Base-by-base conservation (phyloP, 2,797 vertebrate genomes). In the Lindbergichthys nudifrons region DNA sequence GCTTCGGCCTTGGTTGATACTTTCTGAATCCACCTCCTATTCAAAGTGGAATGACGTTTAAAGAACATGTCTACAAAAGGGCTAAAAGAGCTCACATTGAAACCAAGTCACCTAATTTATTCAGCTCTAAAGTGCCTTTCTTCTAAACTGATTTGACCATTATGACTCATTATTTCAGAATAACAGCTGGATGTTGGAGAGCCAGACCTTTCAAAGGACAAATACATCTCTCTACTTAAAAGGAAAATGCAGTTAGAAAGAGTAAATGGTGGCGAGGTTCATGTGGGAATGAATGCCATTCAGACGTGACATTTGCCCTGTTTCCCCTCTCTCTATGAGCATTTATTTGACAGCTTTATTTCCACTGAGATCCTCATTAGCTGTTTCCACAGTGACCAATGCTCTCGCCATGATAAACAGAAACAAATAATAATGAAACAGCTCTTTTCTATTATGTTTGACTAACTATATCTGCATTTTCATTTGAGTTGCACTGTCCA, bases 81-180 rank as follows among this genome's bases (percentile, higher is more conserved):
- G 3, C 11, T 32, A 14, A 65, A 71, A 60, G 47, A 59, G 52
- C 73, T 72, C 12, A 65, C 41, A 1, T 26, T 78, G 58, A 74
- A 81, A 76, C 65, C 63, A 58, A 73, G 79, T 83, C 54, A 73
- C 57, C 70, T 66, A 51, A 79, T 77, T 47, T 75, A 45, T 81
- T 83, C 77, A 82, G 32, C 45, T 70, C 58, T 54, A 56, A 86
- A 88, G 75, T 71, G 84, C 65, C 53, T 77, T 70, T 76, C 77
- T 65, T 72, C 42, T 11, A 19, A 80, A 80, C 62, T 16, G 45
- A 74, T 80, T 81, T 73, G 67, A 48, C 66, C 61, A 77, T 81
- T 79, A 80, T 45, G 70, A 57, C 65, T 84, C 80, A 90, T 92
- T 89, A 85, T 77, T 52, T 59, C 41, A 26, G 60, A 73, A 70